Conservation (phyloP, 2,797 vertebrate genomes). For the Liparis tanakae region DNA sequence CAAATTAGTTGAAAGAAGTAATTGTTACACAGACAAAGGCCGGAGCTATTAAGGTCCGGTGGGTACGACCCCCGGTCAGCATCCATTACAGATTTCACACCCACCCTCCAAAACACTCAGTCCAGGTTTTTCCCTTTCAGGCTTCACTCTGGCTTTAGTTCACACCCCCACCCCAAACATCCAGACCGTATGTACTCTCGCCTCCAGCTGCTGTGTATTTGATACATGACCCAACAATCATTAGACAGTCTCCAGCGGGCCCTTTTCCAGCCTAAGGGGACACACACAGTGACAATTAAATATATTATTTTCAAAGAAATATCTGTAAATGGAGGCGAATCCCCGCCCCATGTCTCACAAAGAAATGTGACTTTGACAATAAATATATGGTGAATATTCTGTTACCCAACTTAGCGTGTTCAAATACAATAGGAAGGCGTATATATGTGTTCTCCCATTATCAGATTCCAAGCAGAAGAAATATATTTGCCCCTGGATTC, state of each 20-base stretch:
- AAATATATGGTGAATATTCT: constrained; percentile 9
- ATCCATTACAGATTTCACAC: constrained; percentile 63
- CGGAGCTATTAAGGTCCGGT: constrained; percentile 51
- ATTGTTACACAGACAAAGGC: constrained; percentile 41
- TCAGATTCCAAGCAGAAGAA: neutral
- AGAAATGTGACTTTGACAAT: constrained; percentile 17
- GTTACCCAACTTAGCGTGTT: neutral
- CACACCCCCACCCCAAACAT: constrained; percentile 20
- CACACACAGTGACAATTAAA: constrained; percentile 72
- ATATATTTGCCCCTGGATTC: neutral
- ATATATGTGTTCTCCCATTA: neutral
- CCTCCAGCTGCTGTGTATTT: constrained; percentile 78
- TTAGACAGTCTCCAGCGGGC: constrained; percentile 69
- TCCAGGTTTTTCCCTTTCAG: constrained; percentile 45
- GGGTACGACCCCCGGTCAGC: constrained; percentile 56
- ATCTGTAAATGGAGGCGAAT: constrained; percentile 74
- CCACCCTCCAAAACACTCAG: constrained; percentile 57
- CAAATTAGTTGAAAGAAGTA: constrained; percentile 35
- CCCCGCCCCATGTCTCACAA: constrained; percentile 16
- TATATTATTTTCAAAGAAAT: constrained; percentile 76
- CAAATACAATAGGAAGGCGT: neutral
- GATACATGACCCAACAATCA: constrained; percentile 75
- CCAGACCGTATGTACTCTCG: constrained; percentile 68
- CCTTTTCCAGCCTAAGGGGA: constrained; percentile 71
- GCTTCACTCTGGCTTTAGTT: constrained; percentile 52